Percentiles rank a stretch among this genome's conserved stretches.
These are phyloP conservation scores for Brachionus angularis DNA, from an alignment of 1,140 invertebrate genomes.

Conservation along the genomic window DNA sequence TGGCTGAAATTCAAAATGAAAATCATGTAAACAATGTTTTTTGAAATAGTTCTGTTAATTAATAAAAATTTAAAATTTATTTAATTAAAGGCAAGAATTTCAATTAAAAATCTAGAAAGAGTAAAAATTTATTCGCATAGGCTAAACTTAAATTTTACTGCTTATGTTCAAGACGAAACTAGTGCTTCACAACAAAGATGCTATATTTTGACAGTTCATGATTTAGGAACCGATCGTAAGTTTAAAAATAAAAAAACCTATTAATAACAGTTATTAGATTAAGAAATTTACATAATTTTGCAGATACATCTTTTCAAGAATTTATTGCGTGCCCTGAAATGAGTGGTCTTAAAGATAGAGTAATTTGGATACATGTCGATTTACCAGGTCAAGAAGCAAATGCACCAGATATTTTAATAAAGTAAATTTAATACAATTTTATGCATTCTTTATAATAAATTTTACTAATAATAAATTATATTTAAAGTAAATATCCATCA, in stretches of 20 bases:
- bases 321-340: conserved; percentile 73
- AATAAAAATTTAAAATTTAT: no score
- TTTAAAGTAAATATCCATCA: conserved; percentile 53
- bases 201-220: conserved; percentile 77
- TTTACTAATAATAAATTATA: not conserved
- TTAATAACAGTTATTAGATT: no score
- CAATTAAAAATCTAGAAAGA: not conserved
- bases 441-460: not conserved
- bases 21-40: no score
- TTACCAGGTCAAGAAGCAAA: conserved; percentile 81
- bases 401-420: conserved; percentile 62
- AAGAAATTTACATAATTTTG: no score
- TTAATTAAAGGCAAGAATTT: no score
- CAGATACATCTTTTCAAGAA: conserved; percentile 46
- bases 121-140: conserved; percentile 30
- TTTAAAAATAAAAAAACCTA: no score
- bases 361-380: conserved; percentile 81
- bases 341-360: conserved; percentile 75
- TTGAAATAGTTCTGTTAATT: no score
- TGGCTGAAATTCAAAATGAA: no score
- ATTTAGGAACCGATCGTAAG: conserved; percentile 83
- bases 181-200: conserved; percentile 29
- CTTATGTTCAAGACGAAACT: conserved; percentile 27
- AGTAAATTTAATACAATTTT: no score
- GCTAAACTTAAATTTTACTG: conserved; percentile 19